Conservation (phyloP, 2,113 vertebrate genomes). For the Malaclemys terrapin region DNA sequence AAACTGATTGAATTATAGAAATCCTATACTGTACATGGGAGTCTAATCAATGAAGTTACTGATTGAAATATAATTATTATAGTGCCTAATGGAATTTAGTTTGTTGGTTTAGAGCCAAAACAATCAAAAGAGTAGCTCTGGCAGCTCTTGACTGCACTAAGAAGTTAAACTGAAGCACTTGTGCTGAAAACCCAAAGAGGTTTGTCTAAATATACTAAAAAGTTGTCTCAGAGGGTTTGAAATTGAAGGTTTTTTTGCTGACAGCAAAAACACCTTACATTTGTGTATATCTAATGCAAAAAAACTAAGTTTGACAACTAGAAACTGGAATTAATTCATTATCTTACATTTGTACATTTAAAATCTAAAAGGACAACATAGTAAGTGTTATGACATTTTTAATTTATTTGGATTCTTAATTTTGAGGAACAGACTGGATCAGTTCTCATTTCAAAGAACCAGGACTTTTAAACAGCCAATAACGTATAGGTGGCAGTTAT, state of each 20-base stretch:
- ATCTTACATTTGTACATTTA: background rate
- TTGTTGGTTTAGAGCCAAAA: slow-evolving; percentile 30
- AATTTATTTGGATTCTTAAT: background rate
- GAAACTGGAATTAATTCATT: background rate
- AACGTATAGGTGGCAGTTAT: background rate
- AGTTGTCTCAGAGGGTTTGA: background rate
- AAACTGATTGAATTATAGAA: background rate
- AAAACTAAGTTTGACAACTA: background rate
- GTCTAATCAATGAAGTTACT: slow-evolving; percentile 10
- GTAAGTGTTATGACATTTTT: background rate
- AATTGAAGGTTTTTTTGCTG: background rate
- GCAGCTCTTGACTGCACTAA: background rate
- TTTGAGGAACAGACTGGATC: background rate
- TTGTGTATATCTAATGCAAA: background rate
- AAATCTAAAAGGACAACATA: background rate
- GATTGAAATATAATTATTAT: background rate
- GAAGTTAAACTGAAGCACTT: background rate
- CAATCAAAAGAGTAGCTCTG: background rate
- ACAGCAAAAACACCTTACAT: background rate
- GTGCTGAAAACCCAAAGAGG: background rate
- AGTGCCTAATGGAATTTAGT: background rate
- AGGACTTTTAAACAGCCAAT: background rate
- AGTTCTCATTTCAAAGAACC: background rate
- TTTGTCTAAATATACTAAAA: background rate
- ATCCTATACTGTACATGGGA: background rate